These are phyloP conservation scores for Diaperis boleti DNA, from an alignment of 2,888 invertebrate genomes.

Conservation along the genomic window DNA sequence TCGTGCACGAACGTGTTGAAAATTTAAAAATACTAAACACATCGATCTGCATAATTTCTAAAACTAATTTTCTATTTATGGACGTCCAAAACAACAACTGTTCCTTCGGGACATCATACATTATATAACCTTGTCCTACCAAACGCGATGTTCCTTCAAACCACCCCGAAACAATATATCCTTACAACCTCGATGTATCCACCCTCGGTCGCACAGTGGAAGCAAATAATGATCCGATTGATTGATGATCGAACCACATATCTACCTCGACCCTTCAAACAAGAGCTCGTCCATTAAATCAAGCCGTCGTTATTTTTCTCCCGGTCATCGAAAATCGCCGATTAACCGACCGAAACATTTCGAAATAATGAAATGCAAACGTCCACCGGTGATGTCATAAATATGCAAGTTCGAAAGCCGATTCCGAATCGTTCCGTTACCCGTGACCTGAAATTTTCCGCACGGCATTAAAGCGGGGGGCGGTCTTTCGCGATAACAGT, in stretches of 20 bases:
- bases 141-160: neutral
- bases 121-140: neutral
- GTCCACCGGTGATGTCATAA: neutral
- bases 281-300: constrained; percentile 16
- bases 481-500: neutral
- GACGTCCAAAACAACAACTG: neutral
- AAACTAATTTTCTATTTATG: no score
- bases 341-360: neutral
- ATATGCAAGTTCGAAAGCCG: neutral
- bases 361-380: neutral
- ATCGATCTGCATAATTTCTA: no score
- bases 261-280: constrained; percentile 8
- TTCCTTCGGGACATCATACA: no score
- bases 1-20: no score
- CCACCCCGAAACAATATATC: constrained; percentile 1
- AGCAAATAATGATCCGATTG: constrained; percentile 20
- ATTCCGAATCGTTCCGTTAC: neutral
- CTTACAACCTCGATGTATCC: constrained; percentile 2
- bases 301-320: neutral
- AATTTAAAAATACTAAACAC: no score
- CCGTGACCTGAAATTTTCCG: neutral
- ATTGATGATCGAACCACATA: constrained; percentile 24
- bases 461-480: neutral
- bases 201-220: constrained; percentile 11
- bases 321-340: neutral